phyloP scores from a whole-genome alignment of 2,888 invertebrate genomes.

The Blastobasis adustella region DNA sequence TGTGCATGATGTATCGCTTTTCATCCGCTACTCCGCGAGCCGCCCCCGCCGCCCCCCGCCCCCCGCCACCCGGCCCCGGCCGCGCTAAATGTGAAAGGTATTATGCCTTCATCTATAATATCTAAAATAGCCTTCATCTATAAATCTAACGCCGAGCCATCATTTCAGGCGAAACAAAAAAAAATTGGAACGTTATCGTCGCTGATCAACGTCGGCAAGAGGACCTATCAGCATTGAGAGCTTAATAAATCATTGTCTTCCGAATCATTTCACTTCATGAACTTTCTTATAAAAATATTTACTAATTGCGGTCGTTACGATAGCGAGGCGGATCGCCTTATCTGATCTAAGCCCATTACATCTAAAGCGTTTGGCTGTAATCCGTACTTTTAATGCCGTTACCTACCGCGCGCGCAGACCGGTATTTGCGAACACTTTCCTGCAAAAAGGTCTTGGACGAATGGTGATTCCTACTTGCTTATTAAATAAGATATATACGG shows the following conservation, averaged over 20 bases:
- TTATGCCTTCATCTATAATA: too few species aligned
- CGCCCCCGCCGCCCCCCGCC: not conserved
- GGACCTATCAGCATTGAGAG: not conserved
- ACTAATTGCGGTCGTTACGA: slow-evolving; percentile 12
- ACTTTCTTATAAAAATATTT: slow-evolving; percentile 12
- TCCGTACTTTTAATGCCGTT: slow-evolving; percentile 8
- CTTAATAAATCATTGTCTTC: slow-evolving; percentile 9
- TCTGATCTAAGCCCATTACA: slow-evolving; percentile 11
- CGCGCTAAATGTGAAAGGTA: too few species aligned
- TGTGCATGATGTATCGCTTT: slow-evolving; percentile 16
- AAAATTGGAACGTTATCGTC: not conserved
- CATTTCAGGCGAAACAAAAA: not conserved
- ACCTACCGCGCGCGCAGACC: slow-evolving; percentile 6
- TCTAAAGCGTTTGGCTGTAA: slow-evolving; percentile 8
- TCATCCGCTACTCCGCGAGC: slow-evolving; percentile 19
- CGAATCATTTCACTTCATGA: slow-evolving; percentile 5
- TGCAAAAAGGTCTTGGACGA: not conserved
- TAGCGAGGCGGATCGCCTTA: slow-evolving; percentile 8
- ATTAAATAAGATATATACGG: too few species aligned
- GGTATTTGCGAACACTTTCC: slow-evolving; percentile 1
- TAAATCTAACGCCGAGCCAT: too few species aligned
- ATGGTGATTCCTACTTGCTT: too few species aligned
- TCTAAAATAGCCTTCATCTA: too few species aligned
- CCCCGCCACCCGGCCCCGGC: too few species aligned
- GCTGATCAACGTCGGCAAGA: not conserved